Evolutionary conservation across 2,797 vertebrate genomes (phyloP).

Genomic region (Ciconia nigra): DNA sequence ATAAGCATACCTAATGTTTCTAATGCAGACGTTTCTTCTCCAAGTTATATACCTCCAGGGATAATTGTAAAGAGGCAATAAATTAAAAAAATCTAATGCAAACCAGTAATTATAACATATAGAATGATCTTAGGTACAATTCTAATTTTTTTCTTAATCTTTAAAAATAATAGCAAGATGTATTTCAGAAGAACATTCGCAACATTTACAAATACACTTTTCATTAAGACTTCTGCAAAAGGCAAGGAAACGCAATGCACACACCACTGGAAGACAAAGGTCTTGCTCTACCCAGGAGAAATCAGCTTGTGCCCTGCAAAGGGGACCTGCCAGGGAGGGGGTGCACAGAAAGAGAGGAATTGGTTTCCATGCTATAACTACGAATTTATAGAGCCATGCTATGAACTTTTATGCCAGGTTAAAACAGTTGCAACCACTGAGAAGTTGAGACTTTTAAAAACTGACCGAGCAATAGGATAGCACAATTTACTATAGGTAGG

Average conservation of each 20-base stretch:
- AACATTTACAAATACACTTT: conserved; percentile 27
- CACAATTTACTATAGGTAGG: not conserved
- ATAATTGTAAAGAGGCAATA: conserved; percentile 83
- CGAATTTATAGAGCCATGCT: not conserved
- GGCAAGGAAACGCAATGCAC: not conserved
- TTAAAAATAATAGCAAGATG: conserved; percentile 34
- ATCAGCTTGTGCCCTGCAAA: not conserved
- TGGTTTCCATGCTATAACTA: not conserved
- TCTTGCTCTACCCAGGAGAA: not conserved
- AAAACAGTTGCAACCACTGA: not conserved
- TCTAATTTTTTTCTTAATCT: conserved; percentile 12
- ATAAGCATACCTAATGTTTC: conserved; percentile 84
- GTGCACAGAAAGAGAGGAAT: not conserved
- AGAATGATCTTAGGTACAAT: conserved; percentile 70
- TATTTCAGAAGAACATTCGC: conserved; percentile 45
- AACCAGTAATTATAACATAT: conserved; percentile 69
- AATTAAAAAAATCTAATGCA: conserved; percentile 80
- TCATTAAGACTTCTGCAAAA: not conserved
- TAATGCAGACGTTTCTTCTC: conserved; percentile 86
- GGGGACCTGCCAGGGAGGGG: not conserved
- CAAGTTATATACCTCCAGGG: conserved; percentile 85
- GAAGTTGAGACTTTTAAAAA: not conserved
- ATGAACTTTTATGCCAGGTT: not conserved
- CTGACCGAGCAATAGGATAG: not conserved
- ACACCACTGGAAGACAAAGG: not conserved